Base-by-base conservation (phyloP, 2,113 vertebrate genomes). In the Xenopus borealis region DNA sequence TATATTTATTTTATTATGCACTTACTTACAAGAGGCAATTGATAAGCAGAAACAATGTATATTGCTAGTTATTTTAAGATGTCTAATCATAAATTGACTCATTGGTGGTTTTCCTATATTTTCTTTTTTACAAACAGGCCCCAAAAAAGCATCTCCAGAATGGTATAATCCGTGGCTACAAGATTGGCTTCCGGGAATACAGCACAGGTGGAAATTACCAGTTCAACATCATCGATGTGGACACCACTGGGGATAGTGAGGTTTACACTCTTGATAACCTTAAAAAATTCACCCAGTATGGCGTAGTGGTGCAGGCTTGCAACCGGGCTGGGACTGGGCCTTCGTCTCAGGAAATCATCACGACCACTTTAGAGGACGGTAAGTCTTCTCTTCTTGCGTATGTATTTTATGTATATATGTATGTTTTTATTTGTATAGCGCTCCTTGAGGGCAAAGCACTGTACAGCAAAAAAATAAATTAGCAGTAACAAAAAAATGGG, bases 201-300 rank as follows among this genome's bases (percentile, higher is more conserved):
- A 98, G 95, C 73, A 94, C 95, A 0, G 97, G 96, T 0, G 95
- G 96, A 3, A 97, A 94, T 78, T 95, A 95, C 83, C 96, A 99
- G 82, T 99, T 99, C 86, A 99, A 94, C 83, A 97, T 98, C 78
- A 93, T 98, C 89, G 97, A 93, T n/a, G 88, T 98, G 7, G 97
- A 99, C 88, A 96, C 94, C 78, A 97, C 95, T 0, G 97, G 97
- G 0, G 97, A 98, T 90, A 95, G 87, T 0, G 97, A 99, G 86
- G 89, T 92, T 69, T 94, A 98, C 70, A 88, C 93, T 0, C 91
- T 99, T 83, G 95, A 98, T 85, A 95, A 98, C 84, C 92, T 99
- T 50, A 95, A 94, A 80, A 99, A 98, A 85, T 99, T 97, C 89
- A 99, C 97, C 0, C 96, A 98, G 87, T 99, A 99, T 64, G 96